Evolutionary conservation across 2,113 vertebrate species (phyloP).

Genomic region (Siphamia tubifer): DNA sequence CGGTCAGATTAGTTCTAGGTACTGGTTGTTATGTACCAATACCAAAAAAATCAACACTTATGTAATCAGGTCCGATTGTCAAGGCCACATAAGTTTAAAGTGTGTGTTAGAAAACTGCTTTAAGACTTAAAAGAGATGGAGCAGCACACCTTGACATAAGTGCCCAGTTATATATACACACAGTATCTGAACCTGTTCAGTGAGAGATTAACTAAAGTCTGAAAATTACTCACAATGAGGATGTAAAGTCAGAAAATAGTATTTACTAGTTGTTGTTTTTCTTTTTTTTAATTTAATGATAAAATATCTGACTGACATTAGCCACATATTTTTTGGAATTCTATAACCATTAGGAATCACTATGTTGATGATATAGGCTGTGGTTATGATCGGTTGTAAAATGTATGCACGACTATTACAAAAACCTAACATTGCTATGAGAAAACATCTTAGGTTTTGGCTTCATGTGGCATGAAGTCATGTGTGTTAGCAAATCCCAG

Average conservation of each 20-base stretch:
- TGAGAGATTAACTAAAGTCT: no score
- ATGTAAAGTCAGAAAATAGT: no score
- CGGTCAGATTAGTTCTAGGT: slow-evolving; percentile 40
- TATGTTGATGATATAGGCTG: no score
- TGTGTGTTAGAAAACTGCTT: not conserved
- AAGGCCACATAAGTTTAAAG: not conserved
- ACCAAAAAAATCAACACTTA: not conserved
- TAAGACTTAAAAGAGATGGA: not conserved
- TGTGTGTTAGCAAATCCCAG: not conserved
- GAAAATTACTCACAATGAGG: no score
- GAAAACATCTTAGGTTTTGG: not conserved
- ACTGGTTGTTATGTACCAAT: not conserved
- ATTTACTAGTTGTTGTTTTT: no score
- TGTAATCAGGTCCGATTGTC: slow-evolving; percentile 2
- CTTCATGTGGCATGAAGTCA: not conserved
- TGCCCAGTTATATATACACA: not conserved
- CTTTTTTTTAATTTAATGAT: no score
- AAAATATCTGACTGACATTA: no score
- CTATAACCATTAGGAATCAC: no score
- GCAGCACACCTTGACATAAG: no score
- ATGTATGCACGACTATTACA: not conserved
- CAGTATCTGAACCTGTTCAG: no score
- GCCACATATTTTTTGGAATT: no score
- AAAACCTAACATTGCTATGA: not conserved
- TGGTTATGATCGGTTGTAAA: not conserved